Evolutionary conservation across 1,140 invertebrate species (phyloP).

Genomic region (Triops longicaudatus): DNA sequence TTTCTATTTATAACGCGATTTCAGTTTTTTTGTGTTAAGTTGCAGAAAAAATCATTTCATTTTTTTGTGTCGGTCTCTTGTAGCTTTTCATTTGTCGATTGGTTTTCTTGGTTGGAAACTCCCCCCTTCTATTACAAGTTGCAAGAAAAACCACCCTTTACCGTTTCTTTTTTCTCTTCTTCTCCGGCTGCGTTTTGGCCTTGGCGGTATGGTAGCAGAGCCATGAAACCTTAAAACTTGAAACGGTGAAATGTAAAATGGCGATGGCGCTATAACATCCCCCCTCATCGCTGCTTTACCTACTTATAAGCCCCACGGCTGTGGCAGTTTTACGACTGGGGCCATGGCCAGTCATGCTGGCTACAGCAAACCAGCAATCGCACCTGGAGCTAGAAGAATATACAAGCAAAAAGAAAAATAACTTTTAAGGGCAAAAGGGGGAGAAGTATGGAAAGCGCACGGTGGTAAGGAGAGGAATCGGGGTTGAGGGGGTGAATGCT

Average conservation of each 20-base stretch:
- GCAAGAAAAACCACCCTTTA: conserved; percentile 6
- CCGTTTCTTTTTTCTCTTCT: neutral
- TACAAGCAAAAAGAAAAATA: conserved; percentile 8
- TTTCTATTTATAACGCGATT: neutral
- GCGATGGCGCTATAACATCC: conserved; percentile 6
- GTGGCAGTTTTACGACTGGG: conserved; percentile 1
- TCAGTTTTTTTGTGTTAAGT: neutral
- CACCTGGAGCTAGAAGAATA: conserved; percentile 14
- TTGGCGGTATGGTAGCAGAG: conserved; percentile 14
- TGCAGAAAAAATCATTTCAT: neutral
- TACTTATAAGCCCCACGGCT: conserved; percentile 4
- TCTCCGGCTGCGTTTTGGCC: neutral
- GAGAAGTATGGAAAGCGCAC: neutral
- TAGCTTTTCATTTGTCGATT: neutral
- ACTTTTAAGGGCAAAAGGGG: neutral
- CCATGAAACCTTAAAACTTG: neutral
- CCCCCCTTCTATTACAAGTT: neutral
- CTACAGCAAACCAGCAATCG: conserved; percentile 11
- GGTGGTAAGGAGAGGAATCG: neutral
- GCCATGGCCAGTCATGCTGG: conserved; percentile 9
- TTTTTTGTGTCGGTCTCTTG: neutral
- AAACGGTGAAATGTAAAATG: conserved; percentile 15
- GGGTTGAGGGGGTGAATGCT: neutral
- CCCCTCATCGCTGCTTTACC: conserved; percentile 13
- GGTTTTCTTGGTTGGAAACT: neutral